Evolutionary conservation across 2,888 invertebrate genomes (phyloP).

Genomic region (Heterodera filipjevi): DNA sequence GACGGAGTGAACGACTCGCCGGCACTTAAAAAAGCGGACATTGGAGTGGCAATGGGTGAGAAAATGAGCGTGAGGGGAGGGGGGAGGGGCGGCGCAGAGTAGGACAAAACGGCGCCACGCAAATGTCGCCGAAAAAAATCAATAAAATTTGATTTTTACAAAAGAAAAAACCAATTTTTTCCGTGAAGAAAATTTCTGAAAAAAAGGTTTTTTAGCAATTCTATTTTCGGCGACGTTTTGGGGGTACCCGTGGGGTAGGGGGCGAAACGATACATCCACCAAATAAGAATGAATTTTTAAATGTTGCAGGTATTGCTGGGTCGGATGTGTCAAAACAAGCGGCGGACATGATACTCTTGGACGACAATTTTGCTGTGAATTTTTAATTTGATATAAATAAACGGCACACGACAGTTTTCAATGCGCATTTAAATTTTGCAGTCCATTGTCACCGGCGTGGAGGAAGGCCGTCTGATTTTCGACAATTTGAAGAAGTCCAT

Average conservation of each 20-base stretch:
- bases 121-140: not conserved
- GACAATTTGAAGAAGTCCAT: conserved; percentile 72
- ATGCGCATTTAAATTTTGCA: conserved; percentile 67
- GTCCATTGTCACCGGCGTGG: conserved; percentile 88
- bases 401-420: not conserved
- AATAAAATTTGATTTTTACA: not conserved
- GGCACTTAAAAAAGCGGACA: conserved; percentile 68
- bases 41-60: conserved; percentile 53
- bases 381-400: not conserved
- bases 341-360: conserved; percentile 87
- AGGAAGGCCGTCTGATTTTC: conserved; percentile 71
- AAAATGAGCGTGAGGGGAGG: not conserved
- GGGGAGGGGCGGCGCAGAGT: too few relatives aligned
- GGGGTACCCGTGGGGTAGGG: too few relatives aligned
- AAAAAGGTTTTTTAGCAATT: too few relatives aligned
- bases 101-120: too few relatives aligned
- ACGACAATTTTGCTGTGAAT: conserved; percentile 33
- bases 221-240: too few relatives aligned
- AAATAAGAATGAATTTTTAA: not conserved
- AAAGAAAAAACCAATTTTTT: too few relatives aligned
- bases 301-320: conserved; percentile 67
- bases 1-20: conserved; percentile 73
- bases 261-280: too few relatives aligned
- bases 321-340: conserved; percentile 81
- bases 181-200: too few relatives aligned